These are phyloP conservation scores for Oligia latruncula DNA, from an alignment of 2,888 invertebrate species.

Conservation along the genomic window DNA sequence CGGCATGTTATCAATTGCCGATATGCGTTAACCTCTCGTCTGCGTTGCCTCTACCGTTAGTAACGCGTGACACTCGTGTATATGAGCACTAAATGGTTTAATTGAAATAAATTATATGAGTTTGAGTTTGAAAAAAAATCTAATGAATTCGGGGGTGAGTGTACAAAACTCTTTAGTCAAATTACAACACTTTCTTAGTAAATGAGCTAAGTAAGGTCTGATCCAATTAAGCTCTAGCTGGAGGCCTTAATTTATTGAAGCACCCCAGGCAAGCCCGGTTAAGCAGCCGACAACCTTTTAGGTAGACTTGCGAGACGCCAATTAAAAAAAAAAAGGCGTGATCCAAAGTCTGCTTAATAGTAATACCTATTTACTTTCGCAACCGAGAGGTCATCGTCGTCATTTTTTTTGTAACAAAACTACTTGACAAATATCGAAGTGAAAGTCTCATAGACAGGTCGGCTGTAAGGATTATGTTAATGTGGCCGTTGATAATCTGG, in stretches of 20 bases:
- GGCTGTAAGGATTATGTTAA: constrained; percentile 73
- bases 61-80: too few relatives aligned
- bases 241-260: background rate
- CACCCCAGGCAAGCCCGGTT: background rate
- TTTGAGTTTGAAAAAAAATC: background rate
- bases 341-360: background rate
- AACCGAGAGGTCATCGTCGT: constrained; percentile 53
- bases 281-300: background rate
- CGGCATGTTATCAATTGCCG: background rate
- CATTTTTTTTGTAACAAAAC: constrained; percentile 43
- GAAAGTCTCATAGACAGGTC: constrained; percentile 68
- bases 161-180: background rate
- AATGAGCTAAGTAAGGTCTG: background rate
- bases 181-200: background rate
- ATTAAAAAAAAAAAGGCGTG: background rate
- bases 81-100: background rate
- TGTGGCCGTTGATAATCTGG: constrained; percentile 65
- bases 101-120: background rate
- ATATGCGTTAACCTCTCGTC: background rate
- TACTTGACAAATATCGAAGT: constrained; percentile 67
- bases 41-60: too few relatives aligned
- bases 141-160: background rate
- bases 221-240: background rate
- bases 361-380: constrained; percentile 57
- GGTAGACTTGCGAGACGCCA: background rate